Conservation (phyloP, 2,888 invertebrate species). For the Calliopum simillimum region DNA sequence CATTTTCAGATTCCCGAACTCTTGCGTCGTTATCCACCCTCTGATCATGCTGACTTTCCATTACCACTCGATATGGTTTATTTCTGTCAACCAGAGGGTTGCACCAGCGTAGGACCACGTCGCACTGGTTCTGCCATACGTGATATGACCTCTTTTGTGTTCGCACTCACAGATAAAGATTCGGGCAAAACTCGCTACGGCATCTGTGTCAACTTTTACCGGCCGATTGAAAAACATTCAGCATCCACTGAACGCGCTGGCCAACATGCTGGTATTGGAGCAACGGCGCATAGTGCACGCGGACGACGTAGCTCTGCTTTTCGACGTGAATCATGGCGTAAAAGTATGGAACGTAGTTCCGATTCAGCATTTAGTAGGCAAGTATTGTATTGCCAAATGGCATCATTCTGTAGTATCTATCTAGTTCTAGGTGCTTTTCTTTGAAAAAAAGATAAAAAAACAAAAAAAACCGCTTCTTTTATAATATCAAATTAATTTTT, state of each 20-base stretch:
- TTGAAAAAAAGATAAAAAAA: too few relatives aligned
- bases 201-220: constrained; percentile 98
- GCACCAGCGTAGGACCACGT: constrained; percentile 90
- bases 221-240: constrained; percentile 82
- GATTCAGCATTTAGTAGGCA: constrained; percentile 95
- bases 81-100: constrained; percentile 99
- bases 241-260: constrained; percentile 41
- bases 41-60: constrained; percentile 97
- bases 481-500: constrained; percentile 47
- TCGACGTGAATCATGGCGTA: constrained; percentile 89
- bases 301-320: constrained; percentile 70
- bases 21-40: constrained; percentile 92
- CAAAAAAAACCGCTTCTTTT: neutral
- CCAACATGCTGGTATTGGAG: constrained; percentile 43
- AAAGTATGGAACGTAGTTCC: constrained; percentile 91
- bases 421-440: neutral
- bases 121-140: constrained; percentile 78
- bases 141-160: constrained; percentile 97
- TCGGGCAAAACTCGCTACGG: constrained; percentile 95
- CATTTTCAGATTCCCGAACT: constrained; percentile 86
- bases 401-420: neutral
- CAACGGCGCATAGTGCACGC: constrained; percentile 53
- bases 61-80: constrained; percentile 98
- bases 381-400: constrained; percentile 56
- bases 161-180: constrained; percentile 98